Percentiles rank a stretch among this genome's conserved stretches.
Conservation (phyloP, 2,797 vertebrate genomes). For the Danio jaintianensis region DNA sequence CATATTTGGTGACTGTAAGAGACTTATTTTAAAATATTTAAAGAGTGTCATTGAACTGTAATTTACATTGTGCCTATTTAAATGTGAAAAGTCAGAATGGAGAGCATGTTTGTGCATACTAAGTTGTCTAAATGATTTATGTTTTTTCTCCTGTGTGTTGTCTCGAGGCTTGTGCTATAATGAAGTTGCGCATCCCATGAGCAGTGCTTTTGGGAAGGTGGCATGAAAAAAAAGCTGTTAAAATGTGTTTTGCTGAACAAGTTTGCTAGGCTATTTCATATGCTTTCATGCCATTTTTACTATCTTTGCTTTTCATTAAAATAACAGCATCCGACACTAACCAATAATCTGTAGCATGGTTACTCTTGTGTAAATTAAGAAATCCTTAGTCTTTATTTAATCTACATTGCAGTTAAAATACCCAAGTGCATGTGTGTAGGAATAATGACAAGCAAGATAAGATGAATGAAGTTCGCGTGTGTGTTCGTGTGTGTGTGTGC, state of each 20-base stretch:
- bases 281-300: constrained; percentile 15
- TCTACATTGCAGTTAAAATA: constrained; percentile 13
- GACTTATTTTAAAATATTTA: not conserved
- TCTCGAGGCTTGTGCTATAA: not conserved
- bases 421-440: not conserved
- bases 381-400: constrained; percentile 2
- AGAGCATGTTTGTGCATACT: not conserved
- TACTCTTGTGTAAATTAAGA: not conserved
- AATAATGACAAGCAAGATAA: not conserved
- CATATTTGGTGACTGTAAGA: not conserved
- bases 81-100: not conserved
- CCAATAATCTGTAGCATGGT: not conserved
- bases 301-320: not conserved
- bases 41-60: not conserved
- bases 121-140: not conserved
- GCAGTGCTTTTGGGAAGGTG: not conserved
- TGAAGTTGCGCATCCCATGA: constrained; percentile 7
- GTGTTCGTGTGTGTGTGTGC: not conserved
- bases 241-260: constrained; percentile 14
- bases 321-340: constrained; percentile 1
- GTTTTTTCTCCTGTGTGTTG: not conserved
- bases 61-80: not conserved
- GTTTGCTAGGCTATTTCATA: constrained; percentile 2
- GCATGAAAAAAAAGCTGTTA: constrained; percentile 10
- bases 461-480: not conserved